Percentiles rank a stretch among this genome's conserved stretches.
Evolutionary conservation across 2,113 vertebrate species (phyloP).

Genomic region (Melospiza melodia): DNA sequence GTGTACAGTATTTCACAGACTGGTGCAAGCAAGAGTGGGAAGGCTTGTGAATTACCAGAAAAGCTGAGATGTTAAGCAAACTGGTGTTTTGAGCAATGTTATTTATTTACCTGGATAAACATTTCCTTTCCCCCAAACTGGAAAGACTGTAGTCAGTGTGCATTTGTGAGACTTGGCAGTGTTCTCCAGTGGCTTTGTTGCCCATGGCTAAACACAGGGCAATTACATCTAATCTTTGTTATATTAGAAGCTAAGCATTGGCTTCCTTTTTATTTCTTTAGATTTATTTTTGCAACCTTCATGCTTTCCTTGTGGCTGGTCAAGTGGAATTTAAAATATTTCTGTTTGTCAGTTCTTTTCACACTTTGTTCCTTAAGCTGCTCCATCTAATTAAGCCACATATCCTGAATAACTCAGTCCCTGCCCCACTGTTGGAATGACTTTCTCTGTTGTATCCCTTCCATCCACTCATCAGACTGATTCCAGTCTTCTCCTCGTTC

Average conservation of each 20-base stretch:
- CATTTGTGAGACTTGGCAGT: neutral
- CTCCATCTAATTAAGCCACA: neutral
- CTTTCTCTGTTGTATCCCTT: neutral
- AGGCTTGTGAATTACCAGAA: slow-evolving; percentile 9
- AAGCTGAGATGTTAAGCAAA: neutral
- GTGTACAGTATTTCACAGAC: neutral
- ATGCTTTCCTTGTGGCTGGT: neutral
- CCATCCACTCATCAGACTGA: neutral
- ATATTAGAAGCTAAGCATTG: neutral
- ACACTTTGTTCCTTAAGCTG: neutral
- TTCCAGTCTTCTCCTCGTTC: neutral
- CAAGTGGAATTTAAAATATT: neutral
- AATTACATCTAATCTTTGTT: neutral
- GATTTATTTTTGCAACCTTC: neutral
- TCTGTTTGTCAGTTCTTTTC: neutral
- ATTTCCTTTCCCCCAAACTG: neutral
- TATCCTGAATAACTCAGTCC: neutral
- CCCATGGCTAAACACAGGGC: neutral
- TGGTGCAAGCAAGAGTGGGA: neutral
- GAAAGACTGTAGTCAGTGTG: neutral
- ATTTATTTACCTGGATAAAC: slow-evolving; percentile 3
- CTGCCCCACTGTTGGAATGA: neutral
- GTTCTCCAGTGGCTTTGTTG: neutral
- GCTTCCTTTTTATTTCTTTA: neutral
- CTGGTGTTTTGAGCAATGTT: neutral